Percentiles rank a stretch among this genome's conserved stretches.
Evolutionary conservation across 2,113 vertebrate genomes (phyloP).

Genomic region (Cinclus mexicanus): DNA sequence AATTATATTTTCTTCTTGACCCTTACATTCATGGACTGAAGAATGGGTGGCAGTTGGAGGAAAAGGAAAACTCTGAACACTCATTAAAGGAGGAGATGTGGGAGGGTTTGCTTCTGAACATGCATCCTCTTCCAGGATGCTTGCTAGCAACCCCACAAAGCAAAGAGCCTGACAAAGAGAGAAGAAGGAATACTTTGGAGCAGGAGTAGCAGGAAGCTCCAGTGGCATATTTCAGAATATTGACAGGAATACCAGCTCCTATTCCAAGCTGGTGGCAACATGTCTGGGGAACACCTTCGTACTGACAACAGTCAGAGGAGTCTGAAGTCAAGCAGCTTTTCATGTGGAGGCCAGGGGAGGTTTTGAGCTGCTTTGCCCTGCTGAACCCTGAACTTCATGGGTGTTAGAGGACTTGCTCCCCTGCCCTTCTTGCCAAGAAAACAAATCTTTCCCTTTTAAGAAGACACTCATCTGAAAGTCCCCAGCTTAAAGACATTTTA

Average conservation of each 20-base stretch:
- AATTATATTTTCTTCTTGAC: not conserved
- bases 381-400: slow-evolving; percentile 10
- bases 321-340: not conserved
- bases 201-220: not conserved
- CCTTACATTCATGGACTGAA: not conserved
- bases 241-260: not conserved
- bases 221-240: not conserved
- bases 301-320: not conserved
- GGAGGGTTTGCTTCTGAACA: not conserved
- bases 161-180: not conserved
- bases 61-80: not conserved
- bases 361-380: not conserved
- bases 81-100: not conserved
- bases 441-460: not conserved
- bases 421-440: slow-evolving; percentile 37
- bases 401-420: slow-evolving; percentile 4
- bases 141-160: not conserved
- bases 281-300: not conserved
- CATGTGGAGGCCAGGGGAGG: not conserved
- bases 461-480: not conserved
- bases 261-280: not conserved
- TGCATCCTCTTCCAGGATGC: not conserved
- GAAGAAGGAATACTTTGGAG: not conserved
- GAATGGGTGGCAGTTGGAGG: not conserved
- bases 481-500: not conserved